These are phyloP conservation scores for Tragelaphus buxtoni DNA, from an alignment of 2,113 vertebrate species.

Conservation along the genomic window DNA sequence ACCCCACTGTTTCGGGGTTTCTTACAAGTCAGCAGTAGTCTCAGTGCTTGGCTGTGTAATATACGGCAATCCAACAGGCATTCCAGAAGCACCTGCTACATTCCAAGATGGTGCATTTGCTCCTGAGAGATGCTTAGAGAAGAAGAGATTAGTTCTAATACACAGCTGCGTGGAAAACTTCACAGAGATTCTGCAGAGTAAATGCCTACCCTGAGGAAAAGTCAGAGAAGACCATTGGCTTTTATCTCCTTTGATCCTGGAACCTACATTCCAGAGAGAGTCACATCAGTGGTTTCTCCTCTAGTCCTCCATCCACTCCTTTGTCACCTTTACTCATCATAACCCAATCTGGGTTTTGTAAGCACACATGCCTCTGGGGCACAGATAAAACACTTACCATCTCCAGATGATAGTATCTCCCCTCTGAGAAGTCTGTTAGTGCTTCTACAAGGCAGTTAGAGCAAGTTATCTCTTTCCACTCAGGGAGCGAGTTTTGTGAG, in stretches of 20 bases:
- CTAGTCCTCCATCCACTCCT: neutral
- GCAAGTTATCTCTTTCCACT: neutral
- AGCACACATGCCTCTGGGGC: neutral
- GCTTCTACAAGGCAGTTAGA: neutral
- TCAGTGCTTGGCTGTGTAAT: neutral
- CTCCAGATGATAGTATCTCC: neutral
- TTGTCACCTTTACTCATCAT: neutral
- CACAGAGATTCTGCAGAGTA: neutral
- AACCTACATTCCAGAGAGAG: neutral
- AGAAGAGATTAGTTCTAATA: neutral
- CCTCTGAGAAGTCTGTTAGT: accelerated
- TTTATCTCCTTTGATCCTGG: neutral
- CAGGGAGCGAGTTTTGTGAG: neutral
- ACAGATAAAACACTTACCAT: neutral
- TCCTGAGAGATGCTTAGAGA: neutral
- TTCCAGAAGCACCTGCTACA: neutral
- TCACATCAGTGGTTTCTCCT: neutral
- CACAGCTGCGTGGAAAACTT: accelerated
- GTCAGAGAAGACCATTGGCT: neutral
- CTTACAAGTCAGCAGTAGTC: neutral
- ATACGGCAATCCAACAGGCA: neutral
- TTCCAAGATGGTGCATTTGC: neutral
- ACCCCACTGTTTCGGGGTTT: accelerated
- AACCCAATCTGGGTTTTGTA: neutral
- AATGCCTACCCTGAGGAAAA: neutral